A percentile compares a stretch with the other conserved stretches of the same genome.
Evolutionary conservation across 2,797 vertebrate genomes (phyloP).

Genomic region (Helarctos malayanus): DNA sequence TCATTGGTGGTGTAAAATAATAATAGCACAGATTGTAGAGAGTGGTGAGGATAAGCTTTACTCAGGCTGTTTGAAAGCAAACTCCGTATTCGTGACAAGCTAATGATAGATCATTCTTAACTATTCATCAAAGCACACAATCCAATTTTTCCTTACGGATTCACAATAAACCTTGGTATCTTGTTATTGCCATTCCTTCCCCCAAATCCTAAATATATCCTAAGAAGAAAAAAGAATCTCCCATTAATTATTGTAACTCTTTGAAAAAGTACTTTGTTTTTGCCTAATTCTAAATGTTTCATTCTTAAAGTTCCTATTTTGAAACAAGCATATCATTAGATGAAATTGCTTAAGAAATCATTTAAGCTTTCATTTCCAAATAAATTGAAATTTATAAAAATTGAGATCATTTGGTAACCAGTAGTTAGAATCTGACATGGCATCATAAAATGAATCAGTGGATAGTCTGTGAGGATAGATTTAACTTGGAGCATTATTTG

Average conservation of each 20-base stretch:
- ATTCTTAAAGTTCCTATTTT: constrained; percentile 40
- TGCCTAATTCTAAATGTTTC: neutral
- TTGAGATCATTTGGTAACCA: neutral
- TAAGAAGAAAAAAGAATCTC: neutral
- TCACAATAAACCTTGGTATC: neutral
- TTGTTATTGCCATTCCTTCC: neutral
- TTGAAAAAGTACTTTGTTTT: constrained; percentile 42
- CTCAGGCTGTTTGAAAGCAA: constrained; percentile 20
- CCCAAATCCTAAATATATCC: constrained; percentile 28
- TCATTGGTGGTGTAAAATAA: neutral
- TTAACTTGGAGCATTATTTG: neutral
- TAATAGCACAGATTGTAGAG: neutral
- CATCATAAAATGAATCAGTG: neutral
- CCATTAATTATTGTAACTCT: constrained; percentile 22
- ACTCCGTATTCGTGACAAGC: neutral
- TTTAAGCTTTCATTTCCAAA: constrained; percentile 49
- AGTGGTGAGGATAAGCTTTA: neutral
- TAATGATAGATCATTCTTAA: neutral
- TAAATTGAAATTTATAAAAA: constrained; percentile 21
- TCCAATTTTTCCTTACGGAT: neutral
- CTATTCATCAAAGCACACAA: constrained; percentile 11
- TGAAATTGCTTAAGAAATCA: constrained; percentile 8
- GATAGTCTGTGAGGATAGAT: neutral
- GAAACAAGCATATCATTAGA: constrained; percentile 41
- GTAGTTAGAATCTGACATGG: neutral